Percentiles rank a stretch among this genome's conserved stretches.
These are phyloP conservation scores for Castor canadensis DNA, from an alignment of 2,113 vertebrate genomes.

Conservation along the genomic window DNA sequence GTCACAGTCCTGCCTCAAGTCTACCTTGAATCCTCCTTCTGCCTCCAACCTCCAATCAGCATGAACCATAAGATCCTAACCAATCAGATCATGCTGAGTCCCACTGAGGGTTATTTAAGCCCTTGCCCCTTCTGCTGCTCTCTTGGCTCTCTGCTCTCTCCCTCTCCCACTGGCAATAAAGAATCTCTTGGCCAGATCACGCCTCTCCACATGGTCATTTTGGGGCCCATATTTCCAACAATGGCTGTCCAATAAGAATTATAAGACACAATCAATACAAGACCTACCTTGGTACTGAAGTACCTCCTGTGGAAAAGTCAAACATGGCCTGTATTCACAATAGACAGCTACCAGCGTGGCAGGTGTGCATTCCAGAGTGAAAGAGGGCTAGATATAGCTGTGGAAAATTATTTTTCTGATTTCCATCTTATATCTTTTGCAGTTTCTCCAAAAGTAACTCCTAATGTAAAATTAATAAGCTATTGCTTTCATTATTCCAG, in stretches of 20 bases:
- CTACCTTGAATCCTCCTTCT: too few relatives aligned
- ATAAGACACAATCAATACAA: background rate
- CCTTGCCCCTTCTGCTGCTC: too few relatives aligned
- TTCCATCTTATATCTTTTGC: background rate
- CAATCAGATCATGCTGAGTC: too few relatives aligned
- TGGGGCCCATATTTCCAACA: too few relatives aligned
- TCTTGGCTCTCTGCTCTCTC: too few relatives aligned
- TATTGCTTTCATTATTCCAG: background rate
- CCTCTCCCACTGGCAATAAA: too few relatives aligned
- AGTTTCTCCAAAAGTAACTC: background rate
- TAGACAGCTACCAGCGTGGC: background rate
- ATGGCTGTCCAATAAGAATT: background rate
- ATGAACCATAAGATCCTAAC: too few relatives aligned
- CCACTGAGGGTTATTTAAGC: too few relatives aligned
- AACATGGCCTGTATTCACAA: background rate
- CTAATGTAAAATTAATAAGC: background rate
- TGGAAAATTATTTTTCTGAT: background rate
- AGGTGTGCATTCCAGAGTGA: background rate
- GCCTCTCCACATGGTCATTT: too few relatives aligned
- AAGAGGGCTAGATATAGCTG: background rate
- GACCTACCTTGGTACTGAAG: background rate
- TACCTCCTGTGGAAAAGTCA: background rate
- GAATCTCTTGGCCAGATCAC: too few relatives aligned
- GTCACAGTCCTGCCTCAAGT: too few relatives aligned
- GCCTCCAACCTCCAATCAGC: too few relatives aligned